Evolutionary conservation across 1,140 invertebrate species (phyloP).

Genomic region (Ganaspis sp.): DNA sequence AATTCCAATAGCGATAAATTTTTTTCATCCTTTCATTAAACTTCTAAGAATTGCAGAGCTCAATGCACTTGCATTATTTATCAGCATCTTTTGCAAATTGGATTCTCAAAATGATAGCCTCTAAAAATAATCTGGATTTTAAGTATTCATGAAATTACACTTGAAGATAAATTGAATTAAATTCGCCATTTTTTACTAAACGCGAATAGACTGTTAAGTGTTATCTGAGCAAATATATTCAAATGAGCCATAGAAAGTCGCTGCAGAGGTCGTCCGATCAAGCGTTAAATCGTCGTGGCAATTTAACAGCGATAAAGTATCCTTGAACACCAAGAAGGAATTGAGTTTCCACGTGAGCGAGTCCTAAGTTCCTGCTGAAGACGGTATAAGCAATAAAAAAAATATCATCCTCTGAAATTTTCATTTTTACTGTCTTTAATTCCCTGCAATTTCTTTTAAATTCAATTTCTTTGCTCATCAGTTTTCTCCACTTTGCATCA

Average conservation of each 20-base stretch:
- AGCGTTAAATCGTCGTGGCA: constrained; percentile 7
- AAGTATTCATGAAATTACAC: not conserved
- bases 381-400: not conserved
- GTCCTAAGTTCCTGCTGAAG: not conserved
- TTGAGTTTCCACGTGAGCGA: constrained; percentile 9
- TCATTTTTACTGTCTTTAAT: too few relatives aligned
- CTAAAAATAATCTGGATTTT: too few relatives aligned
- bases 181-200: not conserved
- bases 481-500: too few relatives aligned
- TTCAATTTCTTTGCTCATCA: too few relatives aligned
- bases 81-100: not conserved
- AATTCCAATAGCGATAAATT: constrained; percentile 12
- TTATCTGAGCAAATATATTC: constrained; percentile 18
- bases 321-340: constrained; percentile 8
- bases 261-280: constrained; percentile 8
- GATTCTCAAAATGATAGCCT: not conserved
- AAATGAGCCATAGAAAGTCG: not conserved
- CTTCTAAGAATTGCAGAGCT: not conserved
- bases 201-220: constrained; percentile 2
- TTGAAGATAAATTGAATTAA: not conserved
- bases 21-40: constrained; percentile 4
- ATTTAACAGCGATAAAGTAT: constrained; percentile 16
- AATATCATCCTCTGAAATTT: too few relatives aligned
- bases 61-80: not conserved
- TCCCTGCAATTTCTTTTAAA: too few relatives aligned